Conservation (phyloP, 1,140 invertebrate species). For the Drosophila orena region DNA sequence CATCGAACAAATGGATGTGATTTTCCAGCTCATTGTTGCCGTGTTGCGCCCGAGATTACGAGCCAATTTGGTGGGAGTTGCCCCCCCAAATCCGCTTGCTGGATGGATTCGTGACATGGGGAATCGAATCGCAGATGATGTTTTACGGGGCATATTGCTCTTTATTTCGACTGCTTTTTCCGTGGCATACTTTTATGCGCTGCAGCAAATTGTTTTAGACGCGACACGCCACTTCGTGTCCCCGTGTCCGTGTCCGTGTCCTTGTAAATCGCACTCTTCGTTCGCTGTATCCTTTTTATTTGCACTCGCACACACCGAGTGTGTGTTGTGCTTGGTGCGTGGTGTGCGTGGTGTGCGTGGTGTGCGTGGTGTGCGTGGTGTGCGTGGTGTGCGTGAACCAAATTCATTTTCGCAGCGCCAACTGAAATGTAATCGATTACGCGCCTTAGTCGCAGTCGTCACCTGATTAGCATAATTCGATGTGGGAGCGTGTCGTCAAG, state of each 20-base stretch:
- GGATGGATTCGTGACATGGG: background rate
- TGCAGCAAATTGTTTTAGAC: constrained; percentile 51
- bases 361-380: too few relatives aligned
- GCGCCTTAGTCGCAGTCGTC: constrained; percentile 30
- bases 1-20: background rate
- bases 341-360: too few relatives aligned
- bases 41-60: background rate
- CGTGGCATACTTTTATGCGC: constrained; percentile 42
- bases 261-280: constrained; percentile 8
- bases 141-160: constrained; percentile 7
- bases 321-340: background rate
- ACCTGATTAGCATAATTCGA: constrained; percentile 76
- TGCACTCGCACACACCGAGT: too few relatives aligned
- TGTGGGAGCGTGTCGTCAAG: constrained; percentile 53
- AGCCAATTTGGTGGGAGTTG: background rate
- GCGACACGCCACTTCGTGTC: constrained; percentile 20
- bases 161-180: constrained; percentile 8
- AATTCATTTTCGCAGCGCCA: constrained; percentile 48
- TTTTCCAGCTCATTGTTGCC: background rate
- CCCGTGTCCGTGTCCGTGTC: too few relatives aligned
- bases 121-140: constrained; percentile 10
- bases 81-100: background rate
- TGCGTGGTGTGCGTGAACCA: too few relatives aligned
- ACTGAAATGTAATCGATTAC: constrained; percentile 62
- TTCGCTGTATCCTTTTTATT: constrained; percentile 4